Base-by-base conservation (phyloP, 92 coral and sea anemone genomes). In the Porites evermanni region DNA sequence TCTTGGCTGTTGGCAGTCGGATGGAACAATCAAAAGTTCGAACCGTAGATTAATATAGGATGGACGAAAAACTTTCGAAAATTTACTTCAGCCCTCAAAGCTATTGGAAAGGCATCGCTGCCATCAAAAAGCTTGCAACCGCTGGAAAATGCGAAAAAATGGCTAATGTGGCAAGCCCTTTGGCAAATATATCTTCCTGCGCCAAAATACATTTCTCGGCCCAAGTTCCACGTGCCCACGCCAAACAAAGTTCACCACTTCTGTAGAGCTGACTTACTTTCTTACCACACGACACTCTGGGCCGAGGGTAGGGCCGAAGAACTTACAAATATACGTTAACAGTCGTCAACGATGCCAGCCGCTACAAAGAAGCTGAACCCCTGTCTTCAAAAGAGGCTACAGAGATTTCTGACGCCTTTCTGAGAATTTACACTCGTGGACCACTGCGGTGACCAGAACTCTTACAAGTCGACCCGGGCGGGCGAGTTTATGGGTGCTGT, bases 151-250 rank as follows among this genome's bases (percentile, higher is more conserved):
- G 32, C 18, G 53, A 82, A 74, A 58, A 83, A 56, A 56, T 83
- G 53, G 87, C 87, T 68, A 16, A 74, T 59, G 80, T 78, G 1
- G 80, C 87, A 83, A 17, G 79, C 87, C 2, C 60, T 83, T 56
- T 73, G 87, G 87, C 87, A 83, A 80, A 64, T 83, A 12, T 83
- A 83, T 73, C 70, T 83, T 10, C 80, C 72, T 10, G 80, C 72
- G 3, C 87, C 87, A 14, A 50, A 60, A 50, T 4, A 12, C 60
- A 20, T 83, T 17, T 78, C 86, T 56, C 80, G 72, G 1, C 79
- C 87, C 13, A 72, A 83, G 56, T 83, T 83, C 67, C 72, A 83
- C 60, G 80, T 83, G 47, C 60, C 69, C 38, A 54, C 80, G 8
- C 87, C 87, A 8, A 82, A 71, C 53, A 63, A 53, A 21, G 87